Conservation (phyloP, 1,140 invertebrate genomes). For the Macrocentrus cingulum region DNA sequence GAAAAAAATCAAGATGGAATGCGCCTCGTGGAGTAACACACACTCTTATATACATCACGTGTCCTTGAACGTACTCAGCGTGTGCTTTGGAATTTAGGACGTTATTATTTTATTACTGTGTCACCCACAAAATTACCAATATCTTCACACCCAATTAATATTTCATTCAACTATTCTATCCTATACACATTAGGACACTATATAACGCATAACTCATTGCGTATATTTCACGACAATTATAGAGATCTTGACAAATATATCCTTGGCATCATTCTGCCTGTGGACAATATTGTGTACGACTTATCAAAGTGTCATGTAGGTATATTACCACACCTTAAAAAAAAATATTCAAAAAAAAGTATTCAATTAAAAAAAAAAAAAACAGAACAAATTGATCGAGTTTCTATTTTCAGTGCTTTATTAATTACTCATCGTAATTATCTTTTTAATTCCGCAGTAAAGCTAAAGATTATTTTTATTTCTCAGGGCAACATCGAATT, state of each 20-base stretch:
- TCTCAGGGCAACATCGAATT: not conserved
- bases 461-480: not conserved
- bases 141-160: too few relatives aligned
- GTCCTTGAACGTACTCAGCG: slow-evolving; percentile 11
- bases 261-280: slow-evolving; percentile 8
- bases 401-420: not conserved
- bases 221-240: too few relatives aligned
- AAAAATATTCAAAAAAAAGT: not conserved
- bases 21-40: slow-evolving; percentile 11
- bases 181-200: too few relatives aligned
- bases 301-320: not conserved
- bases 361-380: slow-evolving; percentile 7
- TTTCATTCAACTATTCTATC: not conserved
- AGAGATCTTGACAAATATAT: not conserved
- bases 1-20: slow-evolving; percentile 23
- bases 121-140: not conserved
- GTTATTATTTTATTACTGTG: slow-evolving; percentile 12
- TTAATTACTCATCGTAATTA: not conserved
- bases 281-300: not conserved
- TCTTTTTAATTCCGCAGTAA: not conserved
- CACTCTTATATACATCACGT: slow-evolving; percentile 4
- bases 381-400: slow-evolving; percentile 12
- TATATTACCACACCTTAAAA: not conserved
- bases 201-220: too few relatives aligned
- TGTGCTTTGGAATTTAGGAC: slow-evolving; percentile 9